phyloP scores from a whole-genome alignment of 2,797 vertebrate genomes.

The Ispidina picta region DNA sequence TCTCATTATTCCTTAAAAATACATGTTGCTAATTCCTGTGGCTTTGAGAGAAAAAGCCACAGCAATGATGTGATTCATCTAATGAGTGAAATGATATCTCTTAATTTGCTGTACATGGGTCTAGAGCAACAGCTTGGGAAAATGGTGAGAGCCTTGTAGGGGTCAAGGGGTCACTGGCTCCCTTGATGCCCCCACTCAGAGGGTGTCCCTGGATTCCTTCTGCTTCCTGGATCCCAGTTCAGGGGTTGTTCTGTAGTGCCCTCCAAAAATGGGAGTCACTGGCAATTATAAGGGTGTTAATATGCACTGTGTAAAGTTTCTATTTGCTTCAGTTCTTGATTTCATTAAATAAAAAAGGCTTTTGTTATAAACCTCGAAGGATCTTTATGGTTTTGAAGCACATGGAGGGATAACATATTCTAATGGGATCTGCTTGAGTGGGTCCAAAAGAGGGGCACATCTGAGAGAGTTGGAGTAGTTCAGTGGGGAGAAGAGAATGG shows the following conservation, averaged over 20 bases:
- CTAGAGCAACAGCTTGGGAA: not conserved
- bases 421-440: not conserved
- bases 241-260: fast-evolving
- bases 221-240: fast-evolving
- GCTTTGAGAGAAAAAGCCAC: not conserved
- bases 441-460: too few relatives aligned
- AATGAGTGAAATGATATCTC: not conserved
- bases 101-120: not conserved
- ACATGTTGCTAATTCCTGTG: not conserved
- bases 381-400: fast-evolving
- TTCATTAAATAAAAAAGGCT: not conserved
- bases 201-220: fast-evolving
- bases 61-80: not conserved
- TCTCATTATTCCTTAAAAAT: not conserved
- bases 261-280: not conserved
- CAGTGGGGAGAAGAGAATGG: not conserved
- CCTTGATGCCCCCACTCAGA: fast-evolving
- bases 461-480: not conserved
- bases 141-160: fast-evolving
- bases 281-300: fast-evolving
- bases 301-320: fast-evolving
- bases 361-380: not conserved
- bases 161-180: fast-evolving
- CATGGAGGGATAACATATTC: fast-evolving
- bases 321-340: not conserved